Conservation (phyloP, 2,113 vertebrate species). For the Leptosomus discolor region DNA sequence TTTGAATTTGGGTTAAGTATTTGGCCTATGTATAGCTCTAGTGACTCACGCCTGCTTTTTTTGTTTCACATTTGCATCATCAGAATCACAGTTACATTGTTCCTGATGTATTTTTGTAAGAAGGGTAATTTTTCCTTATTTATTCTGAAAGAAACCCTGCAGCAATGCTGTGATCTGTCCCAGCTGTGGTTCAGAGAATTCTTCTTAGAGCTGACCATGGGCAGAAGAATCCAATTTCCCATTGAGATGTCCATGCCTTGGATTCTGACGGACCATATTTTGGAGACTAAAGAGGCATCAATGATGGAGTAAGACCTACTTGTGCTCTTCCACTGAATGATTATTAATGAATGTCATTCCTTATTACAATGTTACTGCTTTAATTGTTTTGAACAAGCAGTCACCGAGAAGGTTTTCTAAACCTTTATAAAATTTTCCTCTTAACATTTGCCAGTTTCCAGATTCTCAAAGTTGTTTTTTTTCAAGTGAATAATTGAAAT, state of each 20-base stretch:
- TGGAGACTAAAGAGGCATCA: constrained; percentile 84
- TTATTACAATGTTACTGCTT: not conserved
- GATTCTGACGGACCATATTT: constrained; percentile 95
- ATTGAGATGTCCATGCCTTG: constrained; percentile 99
- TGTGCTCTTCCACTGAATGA: not conserved
- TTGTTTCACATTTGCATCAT: constrained; percentile 25
- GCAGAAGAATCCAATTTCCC: constrained; percentile 84
- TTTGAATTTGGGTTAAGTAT: not conserved
- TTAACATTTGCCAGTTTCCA: not conserved
- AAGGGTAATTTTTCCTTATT: constrained; percentile 14
- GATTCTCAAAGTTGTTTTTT: not conserved
- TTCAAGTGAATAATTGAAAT: not conserved
- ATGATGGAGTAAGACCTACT: constrained; percentile 84
- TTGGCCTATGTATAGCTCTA: not conserved
- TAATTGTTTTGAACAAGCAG: not conserved
- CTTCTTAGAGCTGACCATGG: constrained; percentile 93
- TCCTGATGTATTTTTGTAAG: not conserved
- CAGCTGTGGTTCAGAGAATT: constrained; percentile 90
- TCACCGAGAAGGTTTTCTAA: not conserved
- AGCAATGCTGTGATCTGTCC: constrained; percentile 85
- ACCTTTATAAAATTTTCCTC: not conserved
- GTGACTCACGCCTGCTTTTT: constrained; percentile 8
- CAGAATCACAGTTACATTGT: not conserved
- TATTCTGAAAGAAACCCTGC: constrained; percentile 76
- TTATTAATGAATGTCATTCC: not conserved